Evolutionary conservation across 2,113 vertebrate genomes (phyloP), one percentile per base, ranked within the genome.

Genomic region (Pseudopodoces humilis): DNA sequence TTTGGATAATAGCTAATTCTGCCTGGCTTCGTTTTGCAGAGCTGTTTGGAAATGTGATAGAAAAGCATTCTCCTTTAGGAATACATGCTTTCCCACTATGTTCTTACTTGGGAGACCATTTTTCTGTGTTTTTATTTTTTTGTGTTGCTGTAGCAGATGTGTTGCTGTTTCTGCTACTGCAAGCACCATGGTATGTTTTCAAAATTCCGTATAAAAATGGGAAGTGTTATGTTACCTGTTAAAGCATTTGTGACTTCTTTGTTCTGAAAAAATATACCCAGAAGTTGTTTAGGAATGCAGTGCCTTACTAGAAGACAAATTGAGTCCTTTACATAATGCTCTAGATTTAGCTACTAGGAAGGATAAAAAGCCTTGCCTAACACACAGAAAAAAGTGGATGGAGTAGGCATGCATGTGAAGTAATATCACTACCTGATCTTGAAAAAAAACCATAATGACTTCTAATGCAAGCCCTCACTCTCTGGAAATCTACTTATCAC

Each of bases 1-100:
- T 92, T 92, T 91, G 70, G 72, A 39, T 77, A 95, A 60, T 68
- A 78, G 75, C 56, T 78, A 78, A 60, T 88, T 86, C 68, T 83
- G 41, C 47, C 59, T 93, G 80, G 10, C 84, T 93, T 97, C 44
- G 1, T 74, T 94, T 97, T 95, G 76, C 79, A 87, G 83, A 88
- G 83, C 83, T 92, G 49, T 71, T 84, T 80, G 85, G 63, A 80
- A 93, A 96, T 94, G 44, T 44, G 68, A 88, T 95, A 90, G 95
- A 97, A 79, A 43, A 90, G 70, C 59, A 9, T 95, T 92, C 90
- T 96, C 94, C 69, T 50, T 83, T 72, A 92, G 80, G 82, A 88
- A 87, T 92, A 56, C 1, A 11, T 87, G 65, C 76, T 91, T 95
- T 88, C 46, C 15, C 63, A 25, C 47, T 88, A 62, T 18, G 24